These are phyloP conservation scores for Nothobranchius furzeri DNA, from an alignment of 2,113 vertebrate species.

Conservation along the genomic window DNA sequence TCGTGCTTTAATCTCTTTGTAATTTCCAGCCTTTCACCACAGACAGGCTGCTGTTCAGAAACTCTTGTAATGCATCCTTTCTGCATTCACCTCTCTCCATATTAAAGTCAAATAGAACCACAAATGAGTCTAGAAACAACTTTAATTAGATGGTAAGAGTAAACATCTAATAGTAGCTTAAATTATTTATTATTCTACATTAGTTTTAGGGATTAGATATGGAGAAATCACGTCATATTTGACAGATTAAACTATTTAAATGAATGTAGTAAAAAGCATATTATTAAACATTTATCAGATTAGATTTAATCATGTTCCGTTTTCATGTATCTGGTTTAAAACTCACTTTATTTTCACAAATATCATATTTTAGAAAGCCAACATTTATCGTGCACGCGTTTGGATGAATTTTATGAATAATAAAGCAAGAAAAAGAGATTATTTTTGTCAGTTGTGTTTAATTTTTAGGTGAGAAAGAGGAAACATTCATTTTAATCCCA, in stretches of 20 bases:
- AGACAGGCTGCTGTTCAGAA: constrained; percentile 5
- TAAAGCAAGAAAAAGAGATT: too few species aligned
- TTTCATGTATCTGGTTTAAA: neutral
- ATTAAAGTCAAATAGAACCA: constrained; percentile 12
- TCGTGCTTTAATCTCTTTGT: constrained; percentile 23
- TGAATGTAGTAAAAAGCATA: neutral
- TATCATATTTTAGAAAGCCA: neutral
- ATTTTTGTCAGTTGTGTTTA: too few species aligned
- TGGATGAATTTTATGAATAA: too few species aligned
- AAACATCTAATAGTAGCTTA: neutral
- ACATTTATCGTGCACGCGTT: neutral
- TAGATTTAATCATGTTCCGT: neutral
- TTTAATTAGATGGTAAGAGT: neutral
- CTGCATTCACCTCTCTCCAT: neutral
- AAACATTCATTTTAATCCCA: too few species aligned
- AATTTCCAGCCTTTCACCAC: neutral
- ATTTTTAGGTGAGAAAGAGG: too few species aligned
- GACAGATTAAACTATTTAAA: neutral
- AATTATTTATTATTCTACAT: neutral
- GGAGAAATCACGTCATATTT: neutral
- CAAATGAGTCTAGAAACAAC: neutral
- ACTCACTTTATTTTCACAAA: constrained; percentile 5
- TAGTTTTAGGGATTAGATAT: neutral
- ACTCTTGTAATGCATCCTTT: neutral
- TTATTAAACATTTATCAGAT: neutral